These are phyloP conservation scores for Rousettus leschenaultii DNA, from an alignment of 2,113 vertebrate genomes.

Conservation along the genomic window DNA sequence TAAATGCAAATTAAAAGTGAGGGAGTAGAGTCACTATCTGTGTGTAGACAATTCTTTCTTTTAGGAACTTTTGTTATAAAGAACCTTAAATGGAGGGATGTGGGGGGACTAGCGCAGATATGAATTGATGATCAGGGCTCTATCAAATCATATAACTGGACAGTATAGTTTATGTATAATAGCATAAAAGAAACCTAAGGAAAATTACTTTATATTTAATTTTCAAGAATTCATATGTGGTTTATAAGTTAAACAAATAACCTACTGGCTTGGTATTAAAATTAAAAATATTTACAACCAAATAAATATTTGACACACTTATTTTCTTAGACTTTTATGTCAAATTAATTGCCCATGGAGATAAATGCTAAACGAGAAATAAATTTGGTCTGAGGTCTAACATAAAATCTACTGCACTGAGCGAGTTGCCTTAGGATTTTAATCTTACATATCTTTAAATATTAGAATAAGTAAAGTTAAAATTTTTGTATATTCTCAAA, in stretches of 20 bases:
- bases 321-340: neutral
- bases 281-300: neutral
- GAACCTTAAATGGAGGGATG: neutral
- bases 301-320: neutral
- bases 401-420: neutral
- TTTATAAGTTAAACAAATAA: neutral
- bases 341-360: neutral
- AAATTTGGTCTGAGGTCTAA: neutral
- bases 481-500: neutral
- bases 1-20: neutral
- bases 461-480: neutral
- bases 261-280: neutral
- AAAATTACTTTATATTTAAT: neutral
- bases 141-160: neutral
- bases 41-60: neutral
- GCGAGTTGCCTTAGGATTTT: neutral
- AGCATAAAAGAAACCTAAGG: neutral
- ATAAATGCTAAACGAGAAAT: neutral
- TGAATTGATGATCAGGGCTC: neutral
- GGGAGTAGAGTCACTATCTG: neutral
- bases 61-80: neutral
- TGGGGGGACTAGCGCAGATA: neutral
- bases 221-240: neutral
- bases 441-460: neutral
- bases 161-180: neutral